Percentiles rank a stretch among this genome's conserved stretches.
Conservation (phyloP, 2,888 invertebrate species). For the Ditylenchus weischeri region DNA sequence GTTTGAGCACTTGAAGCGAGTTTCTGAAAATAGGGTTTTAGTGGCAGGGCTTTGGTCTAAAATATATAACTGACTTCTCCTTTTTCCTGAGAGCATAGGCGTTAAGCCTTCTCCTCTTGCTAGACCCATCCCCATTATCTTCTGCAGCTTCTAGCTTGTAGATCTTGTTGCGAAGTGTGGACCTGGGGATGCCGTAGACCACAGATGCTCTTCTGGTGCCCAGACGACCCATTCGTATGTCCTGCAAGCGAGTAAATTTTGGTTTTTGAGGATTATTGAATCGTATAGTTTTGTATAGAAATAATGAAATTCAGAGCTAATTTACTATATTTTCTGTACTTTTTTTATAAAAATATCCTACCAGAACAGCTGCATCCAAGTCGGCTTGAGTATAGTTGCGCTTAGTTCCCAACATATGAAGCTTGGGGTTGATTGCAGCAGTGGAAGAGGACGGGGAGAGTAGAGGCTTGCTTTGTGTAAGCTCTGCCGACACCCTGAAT, state of each 20-base stretch:
- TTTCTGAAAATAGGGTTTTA: too few relatives aligned
- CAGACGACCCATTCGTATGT: constrained; percentile 82
- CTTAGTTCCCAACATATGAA: constrained; percentile 60
- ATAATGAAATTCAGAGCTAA: background rate
- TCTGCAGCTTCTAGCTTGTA: constrained; percentile 58
- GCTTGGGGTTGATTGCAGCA: background rate
- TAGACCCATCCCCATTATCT: constrained; percentile 24
- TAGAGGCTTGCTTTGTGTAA: too few relatives aligned
- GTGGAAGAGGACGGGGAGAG: background rate
- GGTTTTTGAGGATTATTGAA: too few relatives aligned
- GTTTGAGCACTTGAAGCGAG: too few relatives aligned
- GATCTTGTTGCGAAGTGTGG: constrained; percentile 89
- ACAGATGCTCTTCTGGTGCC: constrained; percentile 89
- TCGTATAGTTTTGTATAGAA: too few relatives aligned
- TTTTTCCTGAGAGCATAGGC: constrained; percentile 24
- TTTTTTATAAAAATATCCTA: constrained; percentile 5
- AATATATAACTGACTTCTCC: constrained; percentile 10
- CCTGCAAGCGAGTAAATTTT: constrained; percentile 52
- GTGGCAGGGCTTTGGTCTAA: too few relatives aligned
- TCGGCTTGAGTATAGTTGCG: constrained; percentile 92
- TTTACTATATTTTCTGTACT: too few relatives aligned
- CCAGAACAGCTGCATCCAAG: constrained; percentile 84
- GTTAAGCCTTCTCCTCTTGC: constrained; percentile 20
- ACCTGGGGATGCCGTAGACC: constrained; percentile 91
- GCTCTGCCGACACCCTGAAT: too few relatives aligned